Conservation (phyloP, 2,113 vertebrate genomes). For the Puffinus mauretanicus region DNA sequence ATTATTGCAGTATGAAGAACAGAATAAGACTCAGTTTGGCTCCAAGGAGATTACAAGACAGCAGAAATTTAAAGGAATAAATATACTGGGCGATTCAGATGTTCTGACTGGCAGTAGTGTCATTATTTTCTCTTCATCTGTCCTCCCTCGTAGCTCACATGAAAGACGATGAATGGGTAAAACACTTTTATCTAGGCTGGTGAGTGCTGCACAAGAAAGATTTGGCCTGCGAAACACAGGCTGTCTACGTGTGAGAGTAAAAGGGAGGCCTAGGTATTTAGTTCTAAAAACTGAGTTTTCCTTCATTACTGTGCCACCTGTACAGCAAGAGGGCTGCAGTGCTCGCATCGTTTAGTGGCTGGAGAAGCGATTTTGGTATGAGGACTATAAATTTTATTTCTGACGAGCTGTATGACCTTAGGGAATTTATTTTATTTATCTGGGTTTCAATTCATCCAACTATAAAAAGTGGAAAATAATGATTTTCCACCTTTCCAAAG, state of each 20-base stretch:
- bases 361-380: neutral
- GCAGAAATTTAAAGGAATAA: conserved; percentile 17
- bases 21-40: neutral
- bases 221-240: neutral
- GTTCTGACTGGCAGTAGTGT: neutral
- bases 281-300: neutral
- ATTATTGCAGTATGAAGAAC: neutral
- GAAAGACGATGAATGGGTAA: neutral
- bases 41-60: conserved; percentile 4
- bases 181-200: neutral
- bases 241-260: neutral
- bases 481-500: neutral
- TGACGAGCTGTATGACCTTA: neutral
- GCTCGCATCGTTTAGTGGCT: neutral
- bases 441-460: neutral
- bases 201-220: neutral
- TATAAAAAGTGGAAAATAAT: conserved; percentile 6
- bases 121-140: conserved; percentile 25
- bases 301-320: neutral
- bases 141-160: neutral
- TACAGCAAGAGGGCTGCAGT: neutral
- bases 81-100: neutral
- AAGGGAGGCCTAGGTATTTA: neutral
- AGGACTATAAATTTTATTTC: neutral
- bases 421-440: conserved; percentile 25